These are phyloP conservation scores for Magallana angulata DNA, from an alignment of 1,140 invertebrate species.

Conservation along the genomic window DNA sequence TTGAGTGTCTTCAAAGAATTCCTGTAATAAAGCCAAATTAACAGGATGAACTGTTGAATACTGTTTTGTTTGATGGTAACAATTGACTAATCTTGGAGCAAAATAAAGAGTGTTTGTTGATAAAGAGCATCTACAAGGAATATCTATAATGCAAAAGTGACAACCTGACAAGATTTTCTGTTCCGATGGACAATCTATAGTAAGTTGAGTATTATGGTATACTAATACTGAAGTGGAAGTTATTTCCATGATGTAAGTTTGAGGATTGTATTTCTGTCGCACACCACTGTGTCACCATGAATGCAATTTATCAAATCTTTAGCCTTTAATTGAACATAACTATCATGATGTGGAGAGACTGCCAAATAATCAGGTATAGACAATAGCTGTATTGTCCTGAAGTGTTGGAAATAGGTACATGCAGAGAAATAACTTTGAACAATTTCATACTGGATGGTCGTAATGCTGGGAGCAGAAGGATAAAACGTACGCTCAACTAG, in stretches of 20 bases:
- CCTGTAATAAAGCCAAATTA: slow-evolving; percentile 47
- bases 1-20: slow-evolving; percentile 40
- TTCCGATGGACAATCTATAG: too few relatives aligned
- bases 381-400: not conserved
- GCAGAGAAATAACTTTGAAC: not conserved
- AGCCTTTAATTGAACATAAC: not conserved
- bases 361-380: not conserved
- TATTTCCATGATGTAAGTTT: too few relatives aligned
- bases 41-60: slow-evolving; percentile 37
- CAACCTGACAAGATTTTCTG: not conserved
- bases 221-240: too few relatives aligned
- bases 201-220: too few relatives aligned
- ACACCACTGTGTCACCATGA: too few relatives aligned
- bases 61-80: slow-evolving; percentile 16
- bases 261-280: too few relatives aligned
- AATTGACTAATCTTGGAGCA: slow-evolving; percentile 27
- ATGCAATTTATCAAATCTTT: not conserved
- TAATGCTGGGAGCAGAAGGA: not conserved
- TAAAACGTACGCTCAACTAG: too few relatives aligned
- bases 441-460: not conserved
- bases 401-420: not conserved
- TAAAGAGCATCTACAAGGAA: slow-evolving; percentile 43
- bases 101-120: slow-evolving; percentile 22
- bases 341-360: not conserved
- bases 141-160: slow-evolving; percentile 28